phyloP scores from a whole-genome alignment of 1,140 invertebrate genomes.

The Ostrea edulis region DNA sequence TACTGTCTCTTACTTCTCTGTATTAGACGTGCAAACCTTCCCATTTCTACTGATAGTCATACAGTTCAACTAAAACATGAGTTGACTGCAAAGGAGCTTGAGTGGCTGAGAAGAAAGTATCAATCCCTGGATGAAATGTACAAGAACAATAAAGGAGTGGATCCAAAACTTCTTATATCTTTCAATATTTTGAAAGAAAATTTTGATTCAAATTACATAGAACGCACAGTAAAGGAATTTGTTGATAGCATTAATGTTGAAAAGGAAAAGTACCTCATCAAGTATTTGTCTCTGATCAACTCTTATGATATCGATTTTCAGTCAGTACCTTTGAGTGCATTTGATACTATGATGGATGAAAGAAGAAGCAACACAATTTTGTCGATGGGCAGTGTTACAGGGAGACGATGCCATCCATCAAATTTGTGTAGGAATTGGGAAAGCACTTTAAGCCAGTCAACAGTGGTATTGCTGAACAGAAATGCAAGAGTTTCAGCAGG shows the following conservation, averaged over 20 bases:
- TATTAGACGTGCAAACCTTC: constrained; percentile 53
- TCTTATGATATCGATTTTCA: constrained; percentile 64
- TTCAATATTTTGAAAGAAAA: constrained; percentile 71
- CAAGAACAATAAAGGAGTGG: constrained; percentile 52
- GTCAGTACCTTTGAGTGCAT: constrained; percentile 62
- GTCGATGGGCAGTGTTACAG: background rate
- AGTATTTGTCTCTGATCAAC: constrained; percentile 65
- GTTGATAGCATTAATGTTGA: constrained; percentile 50
- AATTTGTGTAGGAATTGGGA: constrained; percentile 49
- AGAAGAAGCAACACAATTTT: background rate
- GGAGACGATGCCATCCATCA: background rate
- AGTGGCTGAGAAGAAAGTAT: constrained; percentile 64
- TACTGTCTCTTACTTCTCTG: constrained; percentile 68
- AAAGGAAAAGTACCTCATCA: constrained; percentile 56
- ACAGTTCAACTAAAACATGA: constrained; percentile 63
- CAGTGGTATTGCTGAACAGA: constrained; percentile 56
- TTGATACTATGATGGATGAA: constrained; percentile 62
- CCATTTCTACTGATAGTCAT: constrained; percentile 39
- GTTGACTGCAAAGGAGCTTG: constrained; percentile 55
- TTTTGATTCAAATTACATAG: constrained; percentile 64
- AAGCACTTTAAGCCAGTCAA: constrained; percentile 38
- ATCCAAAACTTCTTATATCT: constrained; percentile 64
- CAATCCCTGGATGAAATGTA: constrained; percentile 55
- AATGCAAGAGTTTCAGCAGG: constrained; percentile 47
- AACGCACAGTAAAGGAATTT: constrained; percentile 59